A percentile compares a stretch with the other conserved stretches of the same genome.
phyloP scores from a whole-genome alignment of 2,113 vertebrate genomes.

The Picathartes gymnocephalus region DNA sequence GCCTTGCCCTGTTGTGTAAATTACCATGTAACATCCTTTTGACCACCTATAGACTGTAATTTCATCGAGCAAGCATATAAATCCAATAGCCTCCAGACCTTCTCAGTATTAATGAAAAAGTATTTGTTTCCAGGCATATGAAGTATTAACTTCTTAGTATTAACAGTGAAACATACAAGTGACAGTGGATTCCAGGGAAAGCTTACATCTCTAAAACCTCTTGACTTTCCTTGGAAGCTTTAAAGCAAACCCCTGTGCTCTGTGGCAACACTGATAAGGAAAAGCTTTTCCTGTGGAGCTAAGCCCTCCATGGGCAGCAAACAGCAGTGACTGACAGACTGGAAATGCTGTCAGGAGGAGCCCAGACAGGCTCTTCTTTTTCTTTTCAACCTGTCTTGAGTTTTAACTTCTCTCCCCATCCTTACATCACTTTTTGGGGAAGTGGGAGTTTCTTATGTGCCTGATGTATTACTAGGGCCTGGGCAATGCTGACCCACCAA shows the following conservation, averaged over 20 bases:
- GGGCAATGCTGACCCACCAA: background rate
- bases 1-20: background rate
- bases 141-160: slow-evolving; percentile 21
- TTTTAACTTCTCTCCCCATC: too few species aligned
- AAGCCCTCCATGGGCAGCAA: background rate
- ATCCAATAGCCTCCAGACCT: background rate
- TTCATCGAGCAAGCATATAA: slow-evolving; percentile 11
- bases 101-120: background rate
- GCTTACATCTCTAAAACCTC: slow-evolving; percentile 10
- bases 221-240: background rate
- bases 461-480: background rate
- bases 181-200: slow-evolving; percentile 1
- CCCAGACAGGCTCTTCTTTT: background rate
- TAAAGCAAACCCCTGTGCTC: slow-evolving; percentile 2
- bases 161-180: background rate
- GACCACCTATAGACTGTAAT: background rate
- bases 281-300: background rate
- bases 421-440: too few species aligned
- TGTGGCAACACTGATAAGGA: slow-evolving; percentile 11
- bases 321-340: background rate
- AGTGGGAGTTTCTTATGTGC: too few species aligned
- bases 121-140: slow-evolving; percentile 41
- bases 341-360: background rate
- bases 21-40: slow-evolving; percentile 1
- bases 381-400: background rate